Base-by-base conservation (phyloP, 2,797 vertebrate species). In the Percopsis omiscomaycus region DNA sequence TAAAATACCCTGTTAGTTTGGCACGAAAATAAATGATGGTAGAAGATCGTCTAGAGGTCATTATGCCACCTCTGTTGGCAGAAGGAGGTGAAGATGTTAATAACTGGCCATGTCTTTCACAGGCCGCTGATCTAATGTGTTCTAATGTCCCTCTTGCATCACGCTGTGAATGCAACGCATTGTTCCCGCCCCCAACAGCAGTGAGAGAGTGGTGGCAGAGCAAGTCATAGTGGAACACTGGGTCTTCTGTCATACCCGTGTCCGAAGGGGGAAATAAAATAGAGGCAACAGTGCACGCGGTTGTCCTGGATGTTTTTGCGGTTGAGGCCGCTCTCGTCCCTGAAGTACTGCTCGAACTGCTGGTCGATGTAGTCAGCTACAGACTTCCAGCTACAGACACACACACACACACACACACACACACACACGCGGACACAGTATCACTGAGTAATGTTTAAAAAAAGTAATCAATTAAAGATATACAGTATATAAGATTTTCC, bases 341-440 rank as follows among this genome's bases (percentile, higher is more conserved):
- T 94, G 93, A 99, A 99, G 87, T 99, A 99, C 85, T 98, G 97
- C 87, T 99, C 97, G 1, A 98, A 99, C 89, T 99, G 97, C 90
- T 98, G 95, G 87, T 99, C 97, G 0, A 99, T 96, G 89, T 99
- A 99, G 85, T 98, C 97, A 0, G 96, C 94, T 86, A 98, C 95
- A 0, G 96, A 94, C 88, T 94, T 98, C 97, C 97, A 99, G 91
- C 97, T 98, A 58, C 77, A 75, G 13, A 83, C 47, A 84, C 69
- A 84, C 53, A 84, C 14, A 29, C 12, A 56, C 66, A 69, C 55
- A 9, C 45, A 55, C 54, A 37, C 29, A 32, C 28, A 32, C 54
- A n/a, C 11, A n/a, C 2, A 45, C 12, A 2, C 32, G 10, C 55
- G 12, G 8, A 14, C 32, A 45, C 37, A 45, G 55, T n/a, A 15